Evolutionary conservation across 1,140 invertebrate species (phyloP).

Genomic region (Heliconius congener): DNA sequence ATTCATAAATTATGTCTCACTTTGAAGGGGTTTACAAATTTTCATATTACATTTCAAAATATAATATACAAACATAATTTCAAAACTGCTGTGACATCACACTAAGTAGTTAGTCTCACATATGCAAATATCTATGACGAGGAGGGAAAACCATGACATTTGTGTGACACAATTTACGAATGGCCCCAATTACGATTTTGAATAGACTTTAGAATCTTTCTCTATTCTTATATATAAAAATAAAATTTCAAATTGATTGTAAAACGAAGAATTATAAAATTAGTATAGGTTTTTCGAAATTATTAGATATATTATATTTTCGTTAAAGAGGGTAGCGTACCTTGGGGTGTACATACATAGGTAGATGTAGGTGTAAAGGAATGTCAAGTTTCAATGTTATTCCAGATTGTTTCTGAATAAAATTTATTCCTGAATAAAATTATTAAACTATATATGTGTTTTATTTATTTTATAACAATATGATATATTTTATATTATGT

Average conservation of each 20-base stretch:
- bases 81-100: too few species aligned
- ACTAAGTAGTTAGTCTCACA: too few species aligned
- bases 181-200: not conserved
- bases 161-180: too few species aligned
- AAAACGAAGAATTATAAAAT: conserved; percentile 61
- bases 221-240: conserved; percentile 52
- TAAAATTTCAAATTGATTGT: conserved; percentile 53
- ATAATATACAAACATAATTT: too few species aligned
- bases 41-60: too few species aligned
- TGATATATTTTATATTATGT: too few species aligned
- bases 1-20: too few species aligned
- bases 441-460: conserved; percentile 43
- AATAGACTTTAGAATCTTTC: conserved; percentile 43
- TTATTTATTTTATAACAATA: conserved; percentile 30
- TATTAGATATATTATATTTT: conserved; percentile 71
- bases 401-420: conserved; percentile 65
- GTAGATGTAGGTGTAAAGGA: conserved; percentile 46
- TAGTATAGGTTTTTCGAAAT: conserved; percentile 52
- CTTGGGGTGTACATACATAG: conserved; percentile 62
- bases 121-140: too few species aligned
- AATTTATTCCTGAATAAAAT: conserved; percentile 76
- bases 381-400: conserved; percentile 59
- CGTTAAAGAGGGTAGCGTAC: conserved; percentile 51
- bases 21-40: too few species aligned
- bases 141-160: too few species aligned